Conservation (phyloP, 2,888 invertebrate genomes). For the Crocallis elinguaria region DNA sequence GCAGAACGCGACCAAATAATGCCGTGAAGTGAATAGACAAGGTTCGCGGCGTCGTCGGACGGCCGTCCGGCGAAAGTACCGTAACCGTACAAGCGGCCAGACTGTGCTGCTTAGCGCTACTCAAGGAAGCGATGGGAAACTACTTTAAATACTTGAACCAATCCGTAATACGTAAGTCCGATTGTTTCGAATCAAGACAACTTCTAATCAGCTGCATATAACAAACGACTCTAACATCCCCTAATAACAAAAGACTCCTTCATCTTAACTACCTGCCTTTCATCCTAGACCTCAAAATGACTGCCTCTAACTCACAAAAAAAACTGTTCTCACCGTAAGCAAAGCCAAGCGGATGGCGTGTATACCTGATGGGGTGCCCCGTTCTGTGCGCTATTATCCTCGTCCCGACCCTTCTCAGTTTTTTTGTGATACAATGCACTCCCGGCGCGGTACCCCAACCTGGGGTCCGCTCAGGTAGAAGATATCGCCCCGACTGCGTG, state of each 20-base stretch:
- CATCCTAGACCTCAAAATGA: conserved; percentile 17
- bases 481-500: conserved; percentile 50
- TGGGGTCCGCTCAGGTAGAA: conserved; percentile 68
- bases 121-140: conserved; percentile 35
- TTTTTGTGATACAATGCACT: conserved; percentile 75
- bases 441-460: conserved; percentile 66
- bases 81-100: conserved; percentile 46
- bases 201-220: conserved; percentile 4
- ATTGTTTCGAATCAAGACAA: not conserved
- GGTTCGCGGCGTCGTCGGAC: conserved; percentile 40
- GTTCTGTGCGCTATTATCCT: conserved; percentile 64
- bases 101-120: conserved; percentile 5
- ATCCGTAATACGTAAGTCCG: not conserved
- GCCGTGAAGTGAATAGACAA: conserved; percentile 35
- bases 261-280: conserved; percentile 20
- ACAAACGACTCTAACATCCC: conserved; percentile 38
- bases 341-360: conserved; percentile 31
- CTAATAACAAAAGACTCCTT: conserved; percentile 7
- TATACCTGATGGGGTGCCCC: conserved; percentile 56
- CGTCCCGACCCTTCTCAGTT: conserved; percentile 74
- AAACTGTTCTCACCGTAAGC: conserved; percentile 34
- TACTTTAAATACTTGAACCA: conserved; percentile 17
- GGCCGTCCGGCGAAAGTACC: conserved; percentile 65
- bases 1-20: conserved; percentile 27
- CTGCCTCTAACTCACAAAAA: conserved; percentile 20